Evolutionary conservation across 2,888 invertebrate genomes (phyloP).

Genomic region (Drosophila mayaguana): DNA sequence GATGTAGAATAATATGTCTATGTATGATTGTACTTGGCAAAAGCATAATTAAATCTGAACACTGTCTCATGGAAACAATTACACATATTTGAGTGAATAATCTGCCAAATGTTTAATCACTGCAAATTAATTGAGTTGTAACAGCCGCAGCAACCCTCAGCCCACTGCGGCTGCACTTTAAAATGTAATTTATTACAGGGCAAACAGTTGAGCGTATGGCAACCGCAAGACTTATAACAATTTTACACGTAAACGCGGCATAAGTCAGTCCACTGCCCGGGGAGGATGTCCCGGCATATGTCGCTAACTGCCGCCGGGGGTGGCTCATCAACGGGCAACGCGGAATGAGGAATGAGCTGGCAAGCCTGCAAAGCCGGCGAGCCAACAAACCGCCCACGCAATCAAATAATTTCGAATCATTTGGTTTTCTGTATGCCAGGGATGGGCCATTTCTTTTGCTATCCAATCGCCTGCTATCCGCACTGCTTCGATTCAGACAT

Average conservation of each 20-base stretch:
- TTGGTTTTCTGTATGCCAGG: slow-evolving; percentile 65
- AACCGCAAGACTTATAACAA: slow-evolving; percentile 83
- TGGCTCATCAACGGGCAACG: slow-evolving; percentile 31
- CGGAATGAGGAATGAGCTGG: slow-evolving; percentile 7
- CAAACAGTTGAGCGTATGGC: slow-evolving; percentile 41
- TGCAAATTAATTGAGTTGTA: slow-evolving; percentile 75
- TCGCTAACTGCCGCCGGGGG: slow-evolving; percentile 65
- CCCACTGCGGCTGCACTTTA: slow-evolving; percentile 40
- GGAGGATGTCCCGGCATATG: slow-evolving; percentile 80
- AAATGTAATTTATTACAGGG: slow-evolving; percentile 71
- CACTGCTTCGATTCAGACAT: slow-evolving; percentile 72
- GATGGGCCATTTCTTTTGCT: slow-evolving; percentile 30
- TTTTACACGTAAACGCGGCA: slow-evolving; percentile 83
- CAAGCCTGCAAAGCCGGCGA: slow-evolving; percentile 14
- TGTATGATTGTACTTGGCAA: too few relatives aligned
- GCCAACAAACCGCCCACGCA: slow-evolving; percentile 81
- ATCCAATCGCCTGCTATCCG: slow-evolving; percentile 30
- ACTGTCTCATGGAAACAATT: neutral
- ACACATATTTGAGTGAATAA: slow-evolving; percentile 34
- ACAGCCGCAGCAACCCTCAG: slow-evolving; percentile 7
- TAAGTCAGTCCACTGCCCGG: slow-evolving; percentile 74
- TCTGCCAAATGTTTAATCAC: slow-evolving; percentile 69
- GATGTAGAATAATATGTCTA: neutral
- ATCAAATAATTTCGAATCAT: slow-evolving; percentile 83
- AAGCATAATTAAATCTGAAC: neutral